Evolutionary conservation across 2,797 vertebrate species (phyloP).

Genomic region (Bryconaethiops microstoma): DNA sequence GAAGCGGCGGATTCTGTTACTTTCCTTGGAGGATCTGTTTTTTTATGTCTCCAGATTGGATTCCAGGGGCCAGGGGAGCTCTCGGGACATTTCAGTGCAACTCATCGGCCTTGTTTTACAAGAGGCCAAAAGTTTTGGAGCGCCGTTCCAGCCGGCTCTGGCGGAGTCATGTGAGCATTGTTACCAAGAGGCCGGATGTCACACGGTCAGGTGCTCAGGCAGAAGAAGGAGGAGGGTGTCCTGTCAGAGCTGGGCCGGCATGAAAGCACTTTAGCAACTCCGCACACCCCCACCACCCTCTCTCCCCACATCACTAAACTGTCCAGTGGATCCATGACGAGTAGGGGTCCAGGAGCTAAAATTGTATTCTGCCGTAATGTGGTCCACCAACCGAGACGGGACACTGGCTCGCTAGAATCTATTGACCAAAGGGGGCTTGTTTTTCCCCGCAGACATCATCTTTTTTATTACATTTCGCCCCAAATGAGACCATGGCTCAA

Average conservation of each 20-base stretch:
- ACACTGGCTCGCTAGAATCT: constrained; percentile 58
- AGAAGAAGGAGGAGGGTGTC: constrained; percentile 25
- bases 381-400: constrained; percentile 64
- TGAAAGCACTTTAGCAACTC: constrained; percentile 51
- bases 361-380: constrained; percentile 64
- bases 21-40: constrained; percentile 25
- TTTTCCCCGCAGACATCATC: constrained; percentile 65
- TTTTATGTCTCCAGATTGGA: constrained; percentile 31
- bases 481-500: constrained; percentile 61
- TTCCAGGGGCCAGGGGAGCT: constrained; percentile 19
- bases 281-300: constrained; percentile 35
- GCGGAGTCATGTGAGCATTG: constrained; percentile 36
- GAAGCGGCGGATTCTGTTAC: constrained; percentile 41
- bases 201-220: constrained; percentile 46
- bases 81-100: constrained; percentile 13
- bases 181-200: constrained; percentile 40
- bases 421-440: constrained; percentile 64
- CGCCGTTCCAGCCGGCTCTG: constrained; percentile 15
- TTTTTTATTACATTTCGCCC: constrained; percentile 68
- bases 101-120: constrained; percentile 33
- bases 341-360: constrained; percentile 54
- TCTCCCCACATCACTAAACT: constrained; percentile 40
- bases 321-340: constrained; percentile 52
- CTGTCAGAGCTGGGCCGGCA: constrained; percentile 47
- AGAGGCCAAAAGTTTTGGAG: constrained; percentile 11